phyloP scores from a whole-genome alignment of 1,140 invertebrate genomes.

The Neuroterus valhalla region DNA sequence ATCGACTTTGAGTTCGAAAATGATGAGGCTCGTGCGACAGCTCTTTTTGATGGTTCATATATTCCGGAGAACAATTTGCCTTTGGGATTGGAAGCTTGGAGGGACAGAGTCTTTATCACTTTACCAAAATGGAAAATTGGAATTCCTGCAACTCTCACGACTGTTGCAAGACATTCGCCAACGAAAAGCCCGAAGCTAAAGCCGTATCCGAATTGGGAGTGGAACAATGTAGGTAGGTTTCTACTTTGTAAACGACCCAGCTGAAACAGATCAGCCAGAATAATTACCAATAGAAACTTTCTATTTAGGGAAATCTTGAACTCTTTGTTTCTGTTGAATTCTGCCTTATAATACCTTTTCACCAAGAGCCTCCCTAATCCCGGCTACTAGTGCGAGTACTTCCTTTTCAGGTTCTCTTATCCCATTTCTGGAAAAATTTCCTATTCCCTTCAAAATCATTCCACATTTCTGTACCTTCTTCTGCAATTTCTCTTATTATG shows the following conservation, averaged over 20 bases:
- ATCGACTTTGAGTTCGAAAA: slow-evolving; percentile 78
- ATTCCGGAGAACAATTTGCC: slow-evolving; percentile 84
- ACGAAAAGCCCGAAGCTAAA: slow-evolving; percentile 79
- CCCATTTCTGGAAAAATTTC: no score
- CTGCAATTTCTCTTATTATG: no score
- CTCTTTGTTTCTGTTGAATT: neutral
- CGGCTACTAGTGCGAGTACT: no score
- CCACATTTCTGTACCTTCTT: no score
- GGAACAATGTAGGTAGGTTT: slow-evolving; percentile 78
- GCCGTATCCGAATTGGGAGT: slow-evolving; percentile 85
- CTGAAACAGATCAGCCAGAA: slow-evolving; percentile 13
- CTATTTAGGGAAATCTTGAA: neutral
- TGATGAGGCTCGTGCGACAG: slow-evolving; percentile 68
- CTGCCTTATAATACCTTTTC: no score
- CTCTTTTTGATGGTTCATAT: slow-evolving; percentile 77
- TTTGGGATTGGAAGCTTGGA: slow-evolving; percentile 82
- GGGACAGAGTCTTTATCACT: slow-evolving; percentile 81
- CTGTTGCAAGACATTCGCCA: slow-evolving; percentile 75
- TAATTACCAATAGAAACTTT: slow-evolving; percentile 6
- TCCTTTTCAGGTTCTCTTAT: no score
- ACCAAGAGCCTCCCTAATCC: no score
- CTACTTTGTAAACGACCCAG: neutral
- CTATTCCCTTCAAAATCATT: no score
- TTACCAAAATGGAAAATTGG: slow-evolving; percentile 88
- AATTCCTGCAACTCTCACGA: slow-evolving; percentile 82